Base-by-base conservation (phyloP, 2,113 vertebrate genomes). In the Oncorhynchus mykiss region DNA sequence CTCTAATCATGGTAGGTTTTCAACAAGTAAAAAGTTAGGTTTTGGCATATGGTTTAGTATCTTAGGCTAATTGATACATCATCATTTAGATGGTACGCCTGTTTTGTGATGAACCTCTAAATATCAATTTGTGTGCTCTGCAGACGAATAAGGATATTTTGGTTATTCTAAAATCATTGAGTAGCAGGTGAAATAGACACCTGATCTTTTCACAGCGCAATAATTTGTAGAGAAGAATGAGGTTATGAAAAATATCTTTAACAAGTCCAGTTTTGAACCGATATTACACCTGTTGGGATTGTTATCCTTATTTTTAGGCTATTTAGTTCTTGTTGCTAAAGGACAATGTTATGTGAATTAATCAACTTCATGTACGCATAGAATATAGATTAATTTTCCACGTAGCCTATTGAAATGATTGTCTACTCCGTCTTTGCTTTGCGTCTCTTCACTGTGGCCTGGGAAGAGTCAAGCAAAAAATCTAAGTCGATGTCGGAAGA, bases 361-460 rank as follows among this genome's bases (percentile, higher is more conserved):
- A 45, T 45, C 9, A 45, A 45, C 39, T 45, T 45, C 39, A 12
- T 11, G 39, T 45, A 45, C 39, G 39, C 39, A 8, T 45, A 45
- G 39, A 45, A 64, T 12, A 11, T 64, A 25, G 16, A 13, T 64
- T 2, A 12, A 49, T 22, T 18, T 48, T 48, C 31, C n/a, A 14
- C 22, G 59, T 59, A 57, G 65, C 72, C 71, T 75, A 62, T 45
- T 78, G 68, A 71, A 66, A 75, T 64, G 59, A 39, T 62, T 49
- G 51, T 16, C 51, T 54, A 72, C 70, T 54, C 67, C 4, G 57
- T 48, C 31, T 74, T 77, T 80, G 82, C 88, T 90, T 92, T 89
- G 82, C 78, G 66, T 88, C 73, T 94, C 92, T 91, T 93, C 94
- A 91, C 92, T 92, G 92, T 90, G 90, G 92, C 92, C 65, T 86